Percentiles rank a stretch among this genome's conserved stretches.
These are phyloP conservation scores for Opisthocomus hoazin DNA, from an alignment of 2,113 vertebrate species.

Conservation along the genomic window DNA sequence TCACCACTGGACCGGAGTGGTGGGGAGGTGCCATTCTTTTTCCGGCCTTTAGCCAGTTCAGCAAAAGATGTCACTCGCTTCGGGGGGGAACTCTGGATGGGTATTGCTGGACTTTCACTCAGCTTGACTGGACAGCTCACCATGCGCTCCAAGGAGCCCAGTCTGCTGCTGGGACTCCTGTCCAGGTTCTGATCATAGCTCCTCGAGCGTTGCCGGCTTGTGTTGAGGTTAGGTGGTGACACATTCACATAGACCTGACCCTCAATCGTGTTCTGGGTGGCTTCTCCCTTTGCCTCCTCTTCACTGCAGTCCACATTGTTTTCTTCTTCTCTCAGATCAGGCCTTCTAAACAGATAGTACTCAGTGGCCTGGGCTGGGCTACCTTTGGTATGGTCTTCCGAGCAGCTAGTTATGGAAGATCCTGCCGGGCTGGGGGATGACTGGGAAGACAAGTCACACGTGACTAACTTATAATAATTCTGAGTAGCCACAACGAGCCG, in stretches of 20 bases:
- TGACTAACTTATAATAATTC: slow-evolving; percentile 98
- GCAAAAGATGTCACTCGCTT: slow-evolving; percentile 93
- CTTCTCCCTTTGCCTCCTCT: slow-evolving; percentile 8
- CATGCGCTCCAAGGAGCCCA: slow-evolving; percentile 92
- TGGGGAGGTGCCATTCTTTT: slow-evolving; percentile 71
- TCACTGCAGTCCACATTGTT: slow-evolving; percentile 36
- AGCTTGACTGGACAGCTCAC: slow-evolving; percentile 92
- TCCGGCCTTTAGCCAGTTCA: slow-evolving; percentile 88
- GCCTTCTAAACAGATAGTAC: slow-evolving; percentile 90
- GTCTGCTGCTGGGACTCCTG: slow-evolving; percentile 75
- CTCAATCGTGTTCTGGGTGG: slow-evolving; percentile 67
- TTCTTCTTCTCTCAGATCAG: slow-evolving; percentile 54
- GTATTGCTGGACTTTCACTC: slow-evolving; percentile 76
- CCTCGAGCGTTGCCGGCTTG: slow-evolving; percentile 80
- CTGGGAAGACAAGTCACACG: slow-evolving; percentile 93
- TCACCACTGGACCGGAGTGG: slow-evolving; percentile 70
- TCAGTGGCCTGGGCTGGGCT: slow-evolving; percentile 89
- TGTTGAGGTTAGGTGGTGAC: slow-evolving; percentile 78
- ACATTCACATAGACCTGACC: slow-evolving; percentile 91
- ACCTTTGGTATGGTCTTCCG: slow-evolving; percentile 86
- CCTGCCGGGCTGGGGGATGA: slow-evolving; percentile 91
- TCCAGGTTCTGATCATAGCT: slow-evolving; percentile 95
- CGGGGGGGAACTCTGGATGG: slow-evolving; percentile 67
- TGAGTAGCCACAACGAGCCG: slow-evolving; percentile 94
- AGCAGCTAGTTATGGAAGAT: slow-evolving; percentile 93